phyloP scores from a whole-genome alignment of 2,888 invertebrate genomes.

The Lymantria monacha region DNA sequence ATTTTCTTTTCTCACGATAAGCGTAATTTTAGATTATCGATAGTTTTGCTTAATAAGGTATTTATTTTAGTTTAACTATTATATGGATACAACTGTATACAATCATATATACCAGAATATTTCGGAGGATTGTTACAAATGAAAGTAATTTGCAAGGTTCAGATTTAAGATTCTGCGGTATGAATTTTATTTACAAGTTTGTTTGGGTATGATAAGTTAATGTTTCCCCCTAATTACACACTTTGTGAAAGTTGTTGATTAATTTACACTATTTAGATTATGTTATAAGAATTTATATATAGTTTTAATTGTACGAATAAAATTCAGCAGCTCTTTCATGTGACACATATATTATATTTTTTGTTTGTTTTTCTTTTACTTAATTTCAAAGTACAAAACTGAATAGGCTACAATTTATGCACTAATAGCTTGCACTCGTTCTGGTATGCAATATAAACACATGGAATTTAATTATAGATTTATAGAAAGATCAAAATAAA shows the following conservation, averaged over 20 bases:
- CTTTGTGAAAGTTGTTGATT: conserved; percentile 64
- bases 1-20: conserved; percentile 42
- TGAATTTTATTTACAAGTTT: conserved; percentile 50
- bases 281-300: conserved; percentile 56
- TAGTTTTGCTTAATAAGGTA: conserved; percentile 77
- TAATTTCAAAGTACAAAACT: conserved; percentile 79
- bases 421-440: conserved; percentile 51
- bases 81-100: conserved; percentile 80
- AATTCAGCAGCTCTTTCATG: conserved; percentile 67
- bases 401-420: conserved; percentile 61
- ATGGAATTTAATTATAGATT: conserved; percentile 46
- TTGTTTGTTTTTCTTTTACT: conserved; percentile 59
- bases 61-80: conserved; percentile 80
- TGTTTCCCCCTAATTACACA: conserved; percentile 48
- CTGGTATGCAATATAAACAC: conserved; percentile 58
- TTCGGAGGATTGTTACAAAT: conserved; percentile 39
- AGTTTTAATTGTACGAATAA: conserved; percentile 63
- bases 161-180: conserved; percentile 32
- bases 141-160: conserved; percentile 30
- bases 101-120: conserved; percentile 50
- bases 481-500: conserved; percentile 65
- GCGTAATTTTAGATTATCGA: conserved; percentile 69
- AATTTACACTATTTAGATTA: conserved; percentile 57
- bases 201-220: conserved; percentile 38
- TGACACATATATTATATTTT: conserved; percentile 34